phyloP scores from a whole-genome alignment of 2,113 vertebrate species.

The Genyomyrus donnyi region DNA sequence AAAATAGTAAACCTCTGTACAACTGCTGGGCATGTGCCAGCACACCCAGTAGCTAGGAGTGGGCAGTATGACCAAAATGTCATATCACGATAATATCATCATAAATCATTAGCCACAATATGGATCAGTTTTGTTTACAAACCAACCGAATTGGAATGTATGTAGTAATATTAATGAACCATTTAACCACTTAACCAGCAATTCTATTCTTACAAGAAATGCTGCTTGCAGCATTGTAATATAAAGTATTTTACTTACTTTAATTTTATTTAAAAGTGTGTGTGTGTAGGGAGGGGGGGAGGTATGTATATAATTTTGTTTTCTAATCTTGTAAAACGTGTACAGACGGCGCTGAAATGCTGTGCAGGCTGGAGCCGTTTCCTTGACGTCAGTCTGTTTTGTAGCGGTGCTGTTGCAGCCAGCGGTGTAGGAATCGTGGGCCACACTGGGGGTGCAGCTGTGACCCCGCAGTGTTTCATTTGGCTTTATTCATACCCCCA shows the following conservation, averaged over 20 bases:
- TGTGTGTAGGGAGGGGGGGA: neutral
- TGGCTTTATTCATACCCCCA: neutral
- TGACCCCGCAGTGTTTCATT: neutral
- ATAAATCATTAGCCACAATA: neutral
- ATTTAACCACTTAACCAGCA: neutral
- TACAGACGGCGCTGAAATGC: too few relatives aligned
- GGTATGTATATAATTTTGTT: too few relatives aligned
- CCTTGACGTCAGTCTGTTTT: neutral
- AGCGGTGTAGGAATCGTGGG: neutral
- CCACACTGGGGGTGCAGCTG: too few relatives aligned
- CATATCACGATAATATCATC: neutral
- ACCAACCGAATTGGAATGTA: neutral
- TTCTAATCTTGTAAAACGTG: too few relatives aligned
- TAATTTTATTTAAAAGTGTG: neutral
- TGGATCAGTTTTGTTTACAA: neutral
- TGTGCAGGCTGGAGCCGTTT: too few relatives aligned
- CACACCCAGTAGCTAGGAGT: neutral
- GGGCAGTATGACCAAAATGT: neutral
- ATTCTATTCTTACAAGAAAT: neutral
- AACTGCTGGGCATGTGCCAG: neutral
- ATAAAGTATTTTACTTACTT: neutral
- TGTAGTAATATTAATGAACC: neutral
- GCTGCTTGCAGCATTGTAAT: neutral
- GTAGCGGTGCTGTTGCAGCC: neutral
- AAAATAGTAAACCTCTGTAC: too few relatives aligned